phyloP scores from a whole-genome alignment of 1,140 invertebrate genomes.

The Bombus balteatus region DNA sequence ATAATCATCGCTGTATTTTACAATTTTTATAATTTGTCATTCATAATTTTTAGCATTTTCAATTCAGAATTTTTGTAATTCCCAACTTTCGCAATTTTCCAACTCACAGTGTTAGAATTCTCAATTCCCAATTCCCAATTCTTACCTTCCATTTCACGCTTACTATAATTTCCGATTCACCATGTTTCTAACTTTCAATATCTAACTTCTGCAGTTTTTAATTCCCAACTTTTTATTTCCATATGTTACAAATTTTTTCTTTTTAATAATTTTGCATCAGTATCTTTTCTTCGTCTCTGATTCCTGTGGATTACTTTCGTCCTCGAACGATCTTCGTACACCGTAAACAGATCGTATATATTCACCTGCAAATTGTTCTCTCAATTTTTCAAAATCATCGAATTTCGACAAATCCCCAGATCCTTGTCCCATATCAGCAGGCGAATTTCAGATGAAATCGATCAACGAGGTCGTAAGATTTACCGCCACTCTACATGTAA shows the following conservation, averaged over 20 bases:
- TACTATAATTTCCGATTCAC: not conserved
- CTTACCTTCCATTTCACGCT: no score
- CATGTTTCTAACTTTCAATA: not conserved
- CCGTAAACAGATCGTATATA: not conserved
- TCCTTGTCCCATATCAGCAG: not conserved
- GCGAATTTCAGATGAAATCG: constrained; percentile 5
- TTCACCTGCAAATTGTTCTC: not conserved
- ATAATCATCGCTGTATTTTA: not conserved
- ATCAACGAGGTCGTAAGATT: constrained; percentile 38
- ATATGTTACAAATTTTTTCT: no score
- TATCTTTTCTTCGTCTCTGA: no score
- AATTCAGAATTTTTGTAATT: not conserved
- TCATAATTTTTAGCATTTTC: not conserved
- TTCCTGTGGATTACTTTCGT: not conserved
- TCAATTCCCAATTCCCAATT: not conserved
- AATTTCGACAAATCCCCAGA: not conserved
- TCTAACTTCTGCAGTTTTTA: no score
- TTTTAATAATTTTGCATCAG: no score
- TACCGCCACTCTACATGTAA: constrained; percentile 47
- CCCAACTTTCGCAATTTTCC: not conserved
- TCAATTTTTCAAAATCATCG: not conserved
- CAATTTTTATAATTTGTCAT: not conserved
- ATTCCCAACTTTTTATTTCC: not conserved
- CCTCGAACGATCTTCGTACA: not conserved
- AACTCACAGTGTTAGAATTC: no score